Base-by-base conservation (phyloP, 2,113 vertebrate species). In the Bubalus kerabau region DNA sequence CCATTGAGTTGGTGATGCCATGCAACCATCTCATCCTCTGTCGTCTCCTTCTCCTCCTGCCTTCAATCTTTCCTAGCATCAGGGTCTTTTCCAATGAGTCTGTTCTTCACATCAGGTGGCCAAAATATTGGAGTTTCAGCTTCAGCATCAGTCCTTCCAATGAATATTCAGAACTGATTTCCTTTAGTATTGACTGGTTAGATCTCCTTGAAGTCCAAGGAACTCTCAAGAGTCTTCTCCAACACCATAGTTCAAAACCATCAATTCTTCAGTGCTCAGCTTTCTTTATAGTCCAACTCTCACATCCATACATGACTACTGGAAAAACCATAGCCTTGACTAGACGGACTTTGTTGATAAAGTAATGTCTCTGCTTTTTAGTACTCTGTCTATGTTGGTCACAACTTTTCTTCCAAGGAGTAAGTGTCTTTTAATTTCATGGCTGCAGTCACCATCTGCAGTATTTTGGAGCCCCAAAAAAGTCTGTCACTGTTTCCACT, bases 41-140 rank as follows among this genome's bases (percentile, higher is more conserved):
- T 67, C 4, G 0, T 36, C 32, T 32, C 17, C 64, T 67, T 36
- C 62, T n/a, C 32, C 62, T n/a, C 17, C 64, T 1, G 1, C 16
- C 64, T 10, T 67, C 64, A 67, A 21, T 67, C 32, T 36, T 67
- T 21, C 32, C 17, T 2, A 36, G 32, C 32, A 36, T 67, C 16
- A 67, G 17, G 64, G 17, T 36, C 17, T 36, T 21, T 5, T 21
- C 32, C 64, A 67, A 11, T n/a, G 32, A 67, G 16, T 67, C 32
- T 21, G 17, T 67, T 36, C 17, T 67, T 67, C 8, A n/a, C 64
- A 32, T 62, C 6, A 62, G 28, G 60, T 62, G 60, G 28, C 60
- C 60, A 62, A 36, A 67, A 4, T 10, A 67, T 11, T 67, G 64
- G 64, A 67, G 17, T 67, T 67, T 67, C 2, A 67, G 9, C 64